Evolutionary conservation across 1,140 invertebrate species (phyloP), one percentile per base, ranked within the genome.

Genomic region (Myzus persicae): DNA sequence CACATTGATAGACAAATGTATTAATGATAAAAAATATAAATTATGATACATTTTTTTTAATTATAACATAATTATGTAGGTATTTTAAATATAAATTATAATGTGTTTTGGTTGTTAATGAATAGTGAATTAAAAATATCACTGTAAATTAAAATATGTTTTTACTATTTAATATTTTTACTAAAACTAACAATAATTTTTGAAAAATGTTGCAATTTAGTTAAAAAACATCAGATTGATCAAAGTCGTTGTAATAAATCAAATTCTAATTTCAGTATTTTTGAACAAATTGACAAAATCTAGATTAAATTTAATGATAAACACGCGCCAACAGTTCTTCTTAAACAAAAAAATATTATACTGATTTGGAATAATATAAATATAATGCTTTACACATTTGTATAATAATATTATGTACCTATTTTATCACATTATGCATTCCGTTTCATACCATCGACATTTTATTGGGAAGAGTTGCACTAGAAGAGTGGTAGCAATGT

Each of bases 371-470:
- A 88, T 88, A 88, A 88, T 88, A 88, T 88, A 31, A 88, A n/a
- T n/a, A 87, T 44, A 44, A 46, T 87, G 11, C 4, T 88, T 88
- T 36, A 88, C 31, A 88, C 44, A 46, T 44, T 44, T 88, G 18
- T 88, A 46, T 46, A n/a, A 22, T 88, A 46, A 88, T 88, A 88
- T 44, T 88, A 46, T 88, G 31, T 88, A 48, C 85, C 31, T 88
- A 40, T 88, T 88, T 88, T n/a, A 88, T 46, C 42, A 88, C 31
- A 88, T 88, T 46, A 48, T 46, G 44, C 31, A 88, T 89, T 89
- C 5, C 9, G 24, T 89, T 89, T 89, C 48, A 54, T 24, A 40
- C 48, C 7, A 54, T 89, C 48, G 87, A 51, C 48, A 89, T 51
- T 89, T 51, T 89, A 51, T 89, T 38, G 46, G 9, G 48, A 89